phyloP scores from a whole-genome alignment of 2,797 vertebrate species.

The Chlorospingus semifuscus region DNA sequence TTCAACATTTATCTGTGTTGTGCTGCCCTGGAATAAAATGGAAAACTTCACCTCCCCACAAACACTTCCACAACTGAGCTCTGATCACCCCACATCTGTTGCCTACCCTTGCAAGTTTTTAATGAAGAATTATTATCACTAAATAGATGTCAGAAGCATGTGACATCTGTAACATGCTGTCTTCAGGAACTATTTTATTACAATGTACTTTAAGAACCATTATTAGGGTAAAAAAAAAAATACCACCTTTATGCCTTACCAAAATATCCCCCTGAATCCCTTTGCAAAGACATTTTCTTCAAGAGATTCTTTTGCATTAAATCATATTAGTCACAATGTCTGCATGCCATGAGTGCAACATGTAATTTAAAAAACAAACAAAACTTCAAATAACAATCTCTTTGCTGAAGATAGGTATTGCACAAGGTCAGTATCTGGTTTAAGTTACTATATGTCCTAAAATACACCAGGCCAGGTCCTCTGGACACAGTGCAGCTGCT shows the following conservation, averaged over 20 bases:
- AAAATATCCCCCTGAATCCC: neutral
- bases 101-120: neutral
- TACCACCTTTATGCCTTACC: neutral
- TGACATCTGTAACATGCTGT: neutral
- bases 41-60: neutral
- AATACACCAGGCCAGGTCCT: constrained; percentile 38
- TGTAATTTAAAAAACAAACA: constrained; percentile 46
- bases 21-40: neutral
- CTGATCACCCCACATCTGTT: neutral
- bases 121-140: neutral
- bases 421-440: constrained; percentile 42
- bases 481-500: constrained; percentile 36
- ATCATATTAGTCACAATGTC: neutral
- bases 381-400: constrained; percentile 29
- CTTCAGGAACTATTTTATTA: neutral
- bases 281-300: neutral
- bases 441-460: constrained; percentile 44
- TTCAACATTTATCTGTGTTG: neutral
- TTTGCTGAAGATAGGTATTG: constrained; percentile 1
- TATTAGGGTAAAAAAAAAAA: neutral
- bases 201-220: neutral
- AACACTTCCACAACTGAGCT: neutral
- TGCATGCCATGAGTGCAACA: neutral
- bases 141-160: neutral
- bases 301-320: neutral